Conservation (phyloP, 2,113 vertebrate genomes). For the Mobula birostris region DNA sequence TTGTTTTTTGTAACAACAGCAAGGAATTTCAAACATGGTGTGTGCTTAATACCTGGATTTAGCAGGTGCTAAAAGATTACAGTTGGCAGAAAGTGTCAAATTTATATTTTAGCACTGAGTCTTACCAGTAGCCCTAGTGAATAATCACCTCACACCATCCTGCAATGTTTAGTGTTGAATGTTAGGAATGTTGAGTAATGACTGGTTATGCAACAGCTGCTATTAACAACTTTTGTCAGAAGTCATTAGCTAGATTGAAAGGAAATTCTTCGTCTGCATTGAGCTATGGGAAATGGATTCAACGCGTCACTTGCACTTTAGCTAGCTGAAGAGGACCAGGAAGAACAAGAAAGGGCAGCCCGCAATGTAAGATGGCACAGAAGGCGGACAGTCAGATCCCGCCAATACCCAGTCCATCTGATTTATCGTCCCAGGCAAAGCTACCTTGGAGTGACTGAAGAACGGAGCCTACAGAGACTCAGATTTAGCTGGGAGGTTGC, state of each 20-base stretch:
- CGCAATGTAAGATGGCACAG: conserved; percentile 26
- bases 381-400: not conserved
- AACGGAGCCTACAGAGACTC: not conserved
- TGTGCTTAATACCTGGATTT: not conserved
- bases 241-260: not conserved
- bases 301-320: not conserved
- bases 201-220: not conserved
- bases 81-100: not conserved
- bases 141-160: not conserved
- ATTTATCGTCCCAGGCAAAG: conserved; percentile 5
- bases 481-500: not conserved
- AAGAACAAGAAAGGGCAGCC: not conserved
- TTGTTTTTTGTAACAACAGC: not conserved
- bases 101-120: not conserved
- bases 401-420: not conserved
- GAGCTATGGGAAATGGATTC: conserved; percentile 8
- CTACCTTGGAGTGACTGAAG: conserved; percentile 1
- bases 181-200: not conserved
- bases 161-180: not conserved
- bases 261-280: not conserved
- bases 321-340: conserved; percentile 2
- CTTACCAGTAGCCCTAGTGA: not conserved
- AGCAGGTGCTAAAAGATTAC: not conserved
- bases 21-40: not conserved
- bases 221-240: not conserved